phyloP scores from a whole-genome alignment of 2,888 invertebrate species.

The Ormyrus labotus region DNA sequence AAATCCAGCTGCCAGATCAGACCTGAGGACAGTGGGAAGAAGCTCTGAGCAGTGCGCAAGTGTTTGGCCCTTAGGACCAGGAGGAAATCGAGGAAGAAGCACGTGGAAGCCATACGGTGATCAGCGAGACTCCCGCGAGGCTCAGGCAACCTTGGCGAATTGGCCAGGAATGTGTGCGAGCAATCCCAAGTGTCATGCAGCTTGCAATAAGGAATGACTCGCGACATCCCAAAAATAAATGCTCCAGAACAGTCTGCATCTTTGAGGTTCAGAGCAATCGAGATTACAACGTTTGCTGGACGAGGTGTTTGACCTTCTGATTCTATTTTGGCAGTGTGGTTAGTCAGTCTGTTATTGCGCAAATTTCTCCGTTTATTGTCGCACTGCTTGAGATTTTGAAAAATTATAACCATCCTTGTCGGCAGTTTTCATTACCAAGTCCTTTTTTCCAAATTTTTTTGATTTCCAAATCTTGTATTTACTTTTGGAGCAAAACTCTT shows the following conservation, averaged over 20 bases:
- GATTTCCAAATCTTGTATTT: too few relatives aligned
- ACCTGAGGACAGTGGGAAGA: too few relatives aligned
- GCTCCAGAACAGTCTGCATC: slow-evolving; percentile 57
- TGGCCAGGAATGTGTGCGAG: slow-evolving; percentile 29
- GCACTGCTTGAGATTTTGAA: too few relatives aligned
- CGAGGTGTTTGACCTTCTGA: slow-evolving; percentile 39
- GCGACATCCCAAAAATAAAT: slow-evolving; percentile 63
- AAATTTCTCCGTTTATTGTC: not conserved
- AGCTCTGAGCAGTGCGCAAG: too few relatives aligned
- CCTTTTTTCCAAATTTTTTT: too few relatives aligned
- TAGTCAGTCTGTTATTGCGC: slow-evolving; percentile 15
- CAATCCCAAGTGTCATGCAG: slow-evolving; percentile 67
- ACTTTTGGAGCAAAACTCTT: too few relatives aligned
- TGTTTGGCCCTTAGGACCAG: too few relatives aligned
- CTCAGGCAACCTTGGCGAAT: slow-evolving; percentile 1
- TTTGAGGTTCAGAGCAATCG: slow-evolving; percentile 30
- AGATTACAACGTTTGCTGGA: slow-evolving; percentile 25
- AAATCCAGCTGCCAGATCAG: too few relatives aligned
- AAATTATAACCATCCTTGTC: too few relatives aligned
- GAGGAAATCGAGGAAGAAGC: not conserved
- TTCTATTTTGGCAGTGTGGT: slow-evolving; percentile 44
- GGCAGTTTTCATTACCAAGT: too few relatives aligned
- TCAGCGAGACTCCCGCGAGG: not conserved
- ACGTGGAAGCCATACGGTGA: slow-evolving; percentile 15
- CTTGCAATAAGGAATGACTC: slow-evolving; percentile 66